Conservation (phyloP, 1,140 invertebrate species). For the Nephila pilipes region DNA sequence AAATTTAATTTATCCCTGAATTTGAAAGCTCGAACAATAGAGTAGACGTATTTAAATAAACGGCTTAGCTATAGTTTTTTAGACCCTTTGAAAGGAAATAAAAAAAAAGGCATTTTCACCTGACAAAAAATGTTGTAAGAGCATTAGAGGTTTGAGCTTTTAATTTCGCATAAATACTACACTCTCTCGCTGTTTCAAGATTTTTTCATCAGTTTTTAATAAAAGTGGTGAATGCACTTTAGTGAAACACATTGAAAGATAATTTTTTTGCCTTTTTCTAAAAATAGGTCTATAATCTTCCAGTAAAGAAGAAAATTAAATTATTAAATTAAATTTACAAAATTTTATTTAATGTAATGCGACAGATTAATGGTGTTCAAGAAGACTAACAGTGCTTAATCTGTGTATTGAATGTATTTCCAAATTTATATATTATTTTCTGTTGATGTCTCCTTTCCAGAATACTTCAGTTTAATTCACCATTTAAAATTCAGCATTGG, state of each 20-base stretch:
- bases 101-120: conserved; percentile 22
- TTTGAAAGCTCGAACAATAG: conserved; percentile 47
- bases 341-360: too few relatives aligned
- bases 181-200: conserved; percentile 12
- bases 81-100: not conserved
- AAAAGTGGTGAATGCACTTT: conserved; percentile 48
- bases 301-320: too few relatives aligned
- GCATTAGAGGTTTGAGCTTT: conserved; percentile 68
- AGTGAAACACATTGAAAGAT: conserved; percentile 20
- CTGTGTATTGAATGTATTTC: too few relatives aligned
- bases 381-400: too few relatives aligned
- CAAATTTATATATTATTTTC: too few relatives aligned
- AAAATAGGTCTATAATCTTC: conserved; percentile 10
- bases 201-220: conserved; percentile 26
- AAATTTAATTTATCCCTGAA: conserved; percentile 66
- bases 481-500: too few relatives aligned
- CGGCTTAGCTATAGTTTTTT: conserved; percentile 51
- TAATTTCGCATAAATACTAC: conserved; percentile 51
- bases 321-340: too few relatives aligned
- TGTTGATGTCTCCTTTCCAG: too few relatives aligned
- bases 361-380: too few relatives aligned
- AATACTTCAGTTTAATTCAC: too few relatives aligned
- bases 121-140: conserved; percentile 65
- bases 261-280: not conserved
- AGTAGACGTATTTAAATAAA: conserved; percentile 70